phyloP scores from a whole-genome alignment of 2,888 invertebrate genomes.

The Lepidochrysops patricia region DNA sequence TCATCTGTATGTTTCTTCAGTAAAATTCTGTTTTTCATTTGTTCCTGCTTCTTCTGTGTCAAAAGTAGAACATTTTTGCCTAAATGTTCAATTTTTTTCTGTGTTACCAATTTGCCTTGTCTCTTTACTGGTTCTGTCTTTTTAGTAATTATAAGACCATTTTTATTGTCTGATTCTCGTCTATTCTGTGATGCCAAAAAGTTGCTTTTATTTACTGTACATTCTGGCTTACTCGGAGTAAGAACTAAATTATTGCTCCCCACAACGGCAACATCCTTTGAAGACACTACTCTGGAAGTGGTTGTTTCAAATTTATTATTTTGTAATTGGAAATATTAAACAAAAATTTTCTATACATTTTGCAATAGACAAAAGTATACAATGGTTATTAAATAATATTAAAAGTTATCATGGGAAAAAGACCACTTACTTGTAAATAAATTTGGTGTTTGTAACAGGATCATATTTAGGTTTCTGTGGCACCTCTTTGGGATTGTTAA shows the following conservation, averaged over 20 bases:
- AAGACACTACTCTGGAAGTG: slow-evolving; percentile 49
- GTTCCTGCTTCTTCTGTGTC: neutral
- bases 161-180: neutral
- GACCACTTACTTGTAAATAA: slow-evolving; percentile 65
- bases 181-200: slow-evolving; percentile 21
- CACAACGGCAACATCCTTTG: slow-evolving; percentile 53
- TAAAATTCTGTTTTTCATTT: neutral
- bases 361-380: too few relatives aligned
- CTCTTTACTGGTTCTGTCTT: neutral
- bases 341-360: too few relatives aligned
- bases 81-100: slow-evolving; percentile 9
- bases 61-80: neutral
- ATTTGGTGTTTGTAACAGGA: slow-evolving; percentile 55
- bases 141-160: neutral
- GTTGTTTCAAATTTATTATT: neutral
- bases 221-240: slow-evolving; percentile 32
- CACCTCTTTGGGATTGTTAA: slow-evolving; percentile 48
- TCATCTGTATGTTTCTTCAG: neutral
- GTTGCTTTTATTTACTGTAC: slow-evolving; percentile 21
- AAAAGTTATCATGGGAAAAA: too few relatives aligned
- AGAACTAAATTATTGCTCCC: slow-evolving; percentile 49
- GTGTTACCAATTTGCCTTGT: slow-evolving; percentile 15
- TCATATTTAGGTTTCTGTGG: slow-evolving; percentile 54
- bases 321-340: too few relatives aligned
- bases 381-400: too few relatives aligned